Evolutionary conservation across 2,113 vertebrate genomes (phyloP).

Genomic region (Lichenostomus cassidix): DNA sequence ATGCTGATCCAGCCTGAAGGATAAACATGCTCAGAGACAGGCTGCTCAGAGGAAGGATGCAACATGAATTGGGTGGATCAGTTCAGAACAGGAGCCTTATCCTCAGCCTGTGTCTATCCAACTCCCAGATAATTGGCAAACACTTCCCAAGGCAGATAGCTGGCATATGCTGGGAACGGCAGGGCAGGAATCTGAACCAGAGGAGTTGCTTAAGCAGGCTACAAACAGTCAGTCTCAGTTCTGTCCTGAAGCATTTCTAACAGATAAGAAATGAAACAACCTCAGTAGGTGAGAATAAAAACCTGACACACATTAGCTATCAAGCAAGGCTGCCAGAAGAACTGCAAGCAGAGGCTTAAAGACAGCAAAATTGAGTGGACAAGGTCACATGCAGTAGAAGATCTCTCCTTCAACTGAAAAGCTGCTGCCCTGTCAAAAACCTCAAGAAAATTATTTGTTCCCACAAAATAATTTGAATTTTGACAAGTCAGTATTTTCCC

Average conservation of each 20-base stretch:
- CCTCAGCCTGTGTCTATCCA: not conserved
- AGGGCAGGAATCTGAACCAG: not conserved
- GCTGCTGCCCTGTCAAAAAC: not conserved
- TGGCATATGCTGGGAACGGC: not conserved
- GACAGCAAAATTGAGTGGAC: not conserved
- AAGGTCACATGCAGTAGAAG: not conserved
- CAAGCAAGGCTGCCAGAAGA: not conserved
- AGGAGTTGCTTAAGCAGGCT: not conserved
- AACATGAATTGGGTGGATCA: not conserved
- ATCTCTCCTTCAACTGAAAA: not conserved
- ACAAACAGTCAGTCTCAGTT: not conserved
- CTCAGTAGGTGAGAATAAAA: not conserved
- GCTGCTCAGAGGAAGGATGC: not conserved
- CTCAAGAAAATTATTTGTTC: not conserved
- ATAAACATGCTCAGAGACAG: not conserved
- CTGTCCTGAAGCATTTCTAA: not conserved
- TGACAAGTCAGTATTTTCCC: conserved; percentile 40
- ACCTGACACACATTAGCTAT: not conserved
- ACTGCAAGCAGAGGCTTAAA: not conserved
- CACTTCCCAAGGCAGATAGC: not conserved
- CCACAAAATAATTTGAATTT: conserved; percentile 31
- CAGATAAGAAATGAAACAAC: not conserved
- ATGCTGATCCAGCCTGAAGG: not conserved
- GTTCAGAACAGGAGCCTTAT: not conserved
- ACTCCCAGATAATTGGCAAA: not conserved